These are phyloP conservation scores for Harpalus rubripes DNA, from an alignment of 2,888 invertebrate genomes.

Conservation along the genomic window DNA sequence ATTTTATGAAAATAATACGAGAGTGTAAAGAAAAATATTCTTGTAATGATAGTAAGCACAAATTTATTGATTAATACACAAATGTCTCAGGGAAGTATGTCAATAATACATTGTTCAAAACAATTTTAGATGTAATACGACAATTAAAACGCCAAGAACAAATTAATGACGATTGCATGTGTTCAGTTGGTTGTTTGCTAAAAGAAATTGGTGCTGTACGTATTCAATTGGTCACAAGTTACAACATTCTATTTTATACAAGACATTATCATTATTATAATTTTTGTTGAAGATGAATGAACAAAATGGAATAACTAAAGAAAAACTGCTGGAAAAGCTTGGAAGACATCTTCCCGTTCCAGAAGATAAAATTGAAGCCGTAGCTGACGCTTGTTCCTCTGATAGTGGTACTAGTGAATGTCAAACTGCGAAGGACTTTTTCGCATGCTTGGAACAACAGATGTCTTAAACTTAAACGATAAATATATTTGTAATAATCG, in stretches of 20 bases:
- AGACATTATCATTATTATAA: not conserved
- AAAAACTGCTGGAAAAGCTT: not conserved
- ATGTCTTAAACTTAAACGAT: too few species aligned
- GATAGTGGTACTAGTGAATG: not conserved
- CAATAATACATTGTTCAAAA: too few species aligned
- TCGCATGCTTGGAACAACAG: not conserved
- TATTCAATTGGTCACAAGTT: not conserved
- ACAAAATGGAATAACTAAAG: not conserved
- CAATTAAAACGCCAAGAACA: not conserved
- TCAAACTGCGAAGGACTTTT: not conserved
- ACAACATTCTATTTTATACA: not conserved
- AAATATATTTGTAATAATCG: too few species aligned
- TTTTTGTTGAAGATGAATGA: not conserved
- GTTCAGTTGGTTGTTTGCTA: constrained; percentile 7
- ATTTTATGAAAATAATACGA: not conserved
- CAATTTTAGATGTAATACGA: not conserved
- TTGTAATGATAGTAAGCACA: constrained; percentile 10
- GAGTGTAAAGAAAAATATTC: not conserved
- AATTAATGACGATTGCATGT: not conserved
- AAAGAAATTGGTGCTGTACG: not conserved
- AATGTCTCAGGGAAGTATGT: too few species aligned
- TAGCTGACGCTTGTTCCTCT: not conserved
- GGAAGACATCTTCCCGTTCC: not conserved
- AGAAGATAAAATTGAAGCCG: not conserved
- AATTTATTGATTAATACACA: not conserved